Evolutionary conservation across 1,140 invertebrate genomes (phyloP).

Genomic region (Zaprionus kolodkinae): DNA sequence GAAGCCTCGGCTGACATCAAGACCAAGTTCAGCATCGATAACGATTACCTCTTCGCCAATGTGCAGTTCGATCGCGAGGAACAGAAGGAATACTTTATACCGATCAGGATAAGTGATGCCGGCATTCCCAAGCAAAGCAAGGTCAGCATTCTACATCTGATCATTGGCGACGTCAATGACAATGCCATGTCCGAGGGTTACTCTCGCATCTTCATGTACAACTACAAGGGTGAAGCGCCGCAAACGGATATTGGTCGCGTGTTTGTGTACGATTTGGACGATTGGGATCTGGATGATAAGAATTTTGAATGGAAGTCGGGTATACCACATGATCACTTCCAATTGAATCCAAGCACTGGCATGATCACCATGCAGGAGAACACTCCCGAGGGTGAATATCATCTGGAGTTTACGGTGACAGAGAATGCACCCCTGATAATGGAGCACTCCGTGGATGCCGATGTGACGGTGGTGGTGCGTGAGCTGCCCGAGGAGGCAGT

Average conservation of each 20-base stretch:
- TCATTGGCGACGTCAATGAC: constrained; percentile 96
- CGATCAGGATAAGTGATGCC: constrained; percentile 94
- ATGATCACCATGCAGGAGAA: constrained; percentile 93
- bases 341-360: constrained; percentile 89
- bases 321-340: constrained; percentile 87
- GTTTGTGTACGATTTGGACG: constrained; percentile 95
- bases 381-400: constrained; percentile 89
- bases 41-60: constrained; percentile 86
- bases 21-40: constrained; percentile 89
- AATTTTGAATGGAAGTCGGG: constrained; percentile 88
- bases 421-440: constrained; percentile 86
- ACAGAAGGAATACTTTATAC: constrained; percentile 93
- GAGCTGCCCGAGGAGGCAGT: constrained; percentile 95
- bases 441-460: constrained; percentile 89
- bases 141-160: constrained; percentile 91
- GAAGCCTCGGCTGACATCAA: constrained; percentile 88
- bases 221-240: constrained; percentile 91
- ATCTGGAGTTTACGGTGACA: constrained; percentile 89
- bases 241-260: constrained; percentile 94
- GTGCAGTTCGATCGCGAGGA: constrained; percentile 95
- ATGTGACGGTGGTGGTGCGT: constrained; percentile 93
- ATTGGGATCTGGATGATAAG: constrained; percentile 97
- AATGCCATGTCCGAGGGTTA: constrained; percentile 92
- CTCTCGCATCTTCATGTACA: constrained; percentile 96
- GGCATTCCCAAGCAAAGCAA: constrained; percentile 89